Evolutionary conservation across 1,140 invertebrate species (phyloP).

Genomic region (Battus philenor): DNA sequence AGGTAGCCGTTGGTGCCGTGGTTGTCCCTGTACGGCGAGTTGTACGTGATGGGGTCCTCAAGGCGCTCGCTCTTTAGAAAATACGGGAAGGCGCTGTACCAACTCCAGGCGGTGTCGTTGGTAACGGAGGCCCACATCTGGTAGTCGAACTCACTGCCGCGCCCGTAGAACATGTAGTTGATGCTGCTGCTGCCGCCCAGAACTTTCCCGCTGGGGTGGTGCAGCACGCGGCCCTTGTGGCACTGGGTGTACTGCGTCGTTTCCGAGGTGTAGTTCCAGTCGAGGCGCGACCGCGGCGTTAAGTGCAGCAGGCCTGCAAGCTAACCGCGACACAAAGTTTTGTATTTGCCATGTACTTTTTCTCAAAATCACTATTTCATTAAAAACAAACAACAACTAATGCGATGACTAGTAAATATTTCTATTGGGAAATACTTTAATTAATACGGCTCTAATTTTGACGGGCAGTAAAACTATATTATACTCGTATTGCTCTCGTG

Average conservation of each 20-base stretch:
- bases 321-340: too few relatives aligned
- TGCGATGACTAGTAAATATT: too few relatives aligned
- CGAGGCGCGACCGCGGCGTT: slow-evolving; percentile 20
- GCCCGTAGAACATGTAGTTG: slow-evolving; percentile 79
- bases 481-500: too few relatives aligned
- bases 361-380: too few relatives aligned
- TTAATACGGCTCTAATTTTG: too few relatives aligned
- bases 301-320: slow-evolving; percentile 22
- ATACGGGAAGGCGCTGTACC: slow-evolving; percentile 22
- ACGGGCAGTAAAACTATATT: too few relatives aligned
- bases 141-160: slow-evolving; percentile 27
- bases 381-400: too few relatives aligned
- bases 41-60: slow-evolving; percentile 13
- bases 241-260: slow-evolving; percentile 79
- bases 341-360: too few relatives aligned
- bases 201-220: slow-evolving; percentile 81
- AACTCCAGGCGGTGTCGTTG: slow-evolving; percentile 26
- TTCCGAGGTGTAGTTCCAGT: slow-evolving; percentile 87
- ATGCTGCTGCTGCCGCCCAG: slow-evolving; percentile 84
- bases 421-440: too few relatives aligned
- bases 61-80: slow-evolving; percentile 29
- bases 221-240: slow-evolving; percentile 77
- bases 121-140: slow-evolving; percentile 24
- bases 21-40: slow-evolving; percentile 12
- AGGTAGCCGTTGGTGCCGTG: slow-evolving; percentile 29